A percentile compares a stretch with the other conserved stretches of the same genome.
phyloP scores from a whole-genome alignment of 92 coral and sea anemone species.

The Desmophyllum pertusum region DNA sequence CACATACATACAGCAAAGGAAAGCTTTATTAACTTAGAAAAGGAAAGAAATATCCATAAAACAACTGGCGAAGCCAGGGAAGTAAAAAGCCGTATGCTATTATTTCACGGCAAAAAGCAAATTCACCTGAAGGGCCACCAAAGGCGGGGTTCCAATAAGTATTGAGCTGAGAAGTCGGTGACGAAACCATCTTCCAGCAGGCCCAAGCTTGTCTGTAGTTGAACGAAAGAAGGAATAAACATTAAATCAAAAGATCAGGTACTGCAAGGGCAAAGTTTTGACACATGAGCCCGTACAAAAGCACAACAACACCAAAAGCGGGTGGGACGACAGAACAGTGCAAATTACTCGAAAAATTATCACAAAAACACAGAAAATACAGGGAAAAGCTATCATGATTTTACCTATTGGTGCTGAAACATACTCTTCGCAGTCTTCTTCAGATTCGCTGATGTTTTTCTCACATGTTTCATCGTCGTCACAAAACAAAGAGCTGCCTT shows the following conservation, averaged over 20 bases:
- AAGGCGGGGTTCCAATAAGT: constrained; percentile 96
- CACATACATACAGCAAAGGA: neutral
- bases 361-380: neutral
- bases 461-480: constrained; percentile 83
- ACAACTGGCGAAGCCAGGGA: constrained; percentile 6
- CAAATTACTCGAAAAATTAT: neutral
- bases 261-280: neutral
- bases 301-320: constrained; percentile 41
- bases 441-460: constrained; percentile 75
- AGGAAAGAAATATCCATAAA: neutral
- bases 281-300: constrained; percentile 3
- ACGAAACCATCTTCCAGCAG: constrained; percentile 95
- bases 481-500: constrained; percentile 49
- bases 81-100: constrained; percentile 13
- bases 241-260: neutral
- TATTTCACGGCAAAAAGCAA: neutral
- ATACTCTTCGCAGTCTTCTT: constrained; percentile 74
- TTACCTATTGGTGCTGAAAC: constrained; percentile 95
- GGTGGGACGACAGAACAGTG: constrained; percentile 2
- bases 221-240: neutral
- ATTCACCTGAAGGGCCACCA: constrained; percentile 95
- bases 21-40: neutral
- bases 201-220: constrained; percentile 91
- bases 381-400: constrained; percentile 3
- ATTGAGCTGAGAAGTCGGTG: constrained; percentile 92